Conservation (phyloP, 2,888 invertebrate species). For the Melinaea marsaeus region DNA sequence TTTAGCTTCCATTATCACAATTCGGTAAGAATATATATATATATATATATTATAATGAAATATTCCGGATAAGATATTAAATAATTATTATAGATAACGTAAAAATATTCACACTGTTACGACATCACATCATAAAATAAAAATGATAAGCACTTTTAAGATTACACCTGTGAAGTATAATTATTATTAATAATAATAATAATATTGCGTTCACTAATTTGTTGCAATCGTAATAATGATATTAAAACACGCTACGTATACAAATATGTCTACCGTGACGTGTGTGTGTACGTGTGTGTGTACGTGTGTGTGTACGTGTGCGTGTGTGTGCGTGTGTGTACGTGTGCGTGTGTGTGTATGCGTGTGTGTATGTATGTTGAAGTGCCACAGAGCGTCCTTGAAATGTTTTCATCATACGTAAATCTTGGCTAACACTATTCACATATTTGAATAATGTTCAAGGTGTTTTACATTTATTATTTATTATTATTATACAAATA, state of each 20-base stretch:
- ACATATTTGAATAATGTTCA: constrained; percentile 18
- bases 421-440: constrained; percentile 17
- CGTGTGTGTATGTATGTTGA: constrained; percentile 10
- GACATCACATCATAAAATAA: background rate
- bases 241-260: constrained; percentile 8
- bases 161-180: background rate
- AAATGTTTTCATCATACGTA: constrained; percentile 32
- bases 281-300: too few species aligned
- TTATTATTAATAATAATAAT: background rate
- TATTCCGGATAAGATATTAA: too few species aligned
- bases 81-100: too few species aligned
- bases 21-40: too few species aligned
- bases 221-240: constrained; percentile 4
- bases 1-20: too few species aligned
- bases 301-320: too few species aligned
- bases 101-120: too few species aligned
- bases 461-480: constrained; percentile 11
- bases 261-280: constrained; percentile 15
- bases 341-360: constrained; percentile 1
- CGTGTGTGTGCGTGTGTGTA: too few species aligned
- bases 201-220: constrained; percentile 1
- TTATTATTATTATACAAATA: constrained; percentile 9
- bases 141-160: background rate
- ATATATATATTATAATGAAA: too few species aligned
- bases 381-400: constrained; percentile 37